phyloP scores from a whole-genome alignment of 1,140 invertebrate genomes.

The Papilio xuthus region DNA sequence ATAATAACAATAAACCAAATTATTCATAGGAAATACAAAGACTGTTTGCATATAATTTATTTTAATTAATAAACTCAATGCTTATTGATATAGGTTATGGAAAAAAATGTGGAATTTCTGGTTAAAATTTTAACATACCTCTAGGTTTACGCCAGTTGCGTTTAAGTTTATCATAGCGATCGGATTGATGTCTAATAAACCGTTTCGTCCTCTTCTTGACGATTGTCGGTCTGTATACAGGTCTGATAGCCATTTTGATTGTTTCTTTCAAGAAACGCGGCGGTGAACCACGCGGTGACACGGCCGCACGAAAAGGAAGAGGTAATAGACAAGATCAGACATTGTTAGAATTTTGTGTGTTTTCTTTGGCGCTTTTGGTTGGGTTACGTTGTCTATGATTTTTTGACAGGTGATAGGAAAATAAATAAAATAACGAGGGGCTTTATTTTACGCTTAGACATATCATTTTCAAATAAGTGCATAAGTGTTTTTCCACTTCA shows the following conservation, averaged over 20 bases:
- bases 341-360: slow-evolving; percentile 67
- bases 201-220: slow-evolving; percentile 98
- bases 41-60: background rate
- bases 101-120: slow-evolving; percentile 26
- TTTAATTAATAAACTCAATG: background rate
- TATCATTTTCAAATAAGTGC: background rate
- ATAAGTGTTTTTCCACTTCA: background rate
- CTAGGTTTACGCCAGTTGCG: slow-evolving; percentile 85
- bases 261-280: slow-evolving; percentile 66
- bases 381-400: slow-evolving; percentile 40
- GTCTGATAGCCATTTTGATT: slow-evolving; percentile 90
- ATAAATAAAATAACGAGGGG: background rate
- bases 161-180: slow-evolving; percentile 97
- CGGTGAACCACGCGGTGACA: slow-evolving; percentile 80
- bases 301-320: slow-evolving; percentile 77
- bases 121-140: slow-evolving; percentile 62
- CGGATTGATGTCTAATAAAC: slow-evolving; percentile 98
- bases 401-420: background rate
- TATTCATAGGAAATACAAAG: background rate
- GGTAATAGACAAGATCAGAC: slow-evolving; percentile 70
- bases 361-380: slow-evolving; percentile 52
- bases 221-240: slow-evolving; percentile 93
- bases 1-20: background rate
- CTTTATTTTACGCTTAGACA: background rate
- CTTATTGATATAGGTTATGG: background rate